Evolutionary conservation across 2,113 vertebrate genomes (phyloP).

Genomic region (Tonatia bakeri): DNA sequence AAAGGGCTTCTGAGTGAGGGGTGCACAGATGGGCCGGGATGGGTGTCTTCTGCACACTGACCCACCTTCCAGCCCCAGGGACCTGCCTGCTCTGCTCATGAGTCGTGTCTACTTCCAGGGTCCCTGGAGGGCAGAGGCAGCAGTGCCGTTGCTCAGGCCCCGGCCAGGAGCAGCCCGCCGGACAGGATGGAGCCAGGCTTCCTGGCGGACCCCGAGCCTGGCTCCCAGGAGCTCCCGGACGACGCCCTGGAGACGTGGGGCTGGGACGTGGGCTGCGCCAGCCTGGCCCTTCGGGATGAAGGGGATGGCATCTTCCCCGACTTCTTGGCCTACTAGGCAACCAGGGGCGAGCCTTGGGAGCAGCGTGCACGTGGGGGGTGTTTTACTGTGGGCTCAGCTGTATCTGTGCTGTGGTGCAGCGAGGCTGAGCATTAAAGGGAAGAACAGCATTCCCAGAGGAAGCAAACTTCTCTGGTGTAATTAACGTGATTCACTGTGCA

Average conservation of each 20-base stretch:
- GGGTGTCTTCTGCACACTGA: too few relatives aligned
- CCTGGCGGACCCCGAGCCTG: accelerated
- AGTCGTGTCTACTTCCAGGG: neutral
- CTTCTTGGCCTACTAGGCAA: neutral
- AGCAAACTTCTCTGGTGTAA: neutral
- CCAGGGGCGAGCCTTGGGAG: accelerated
- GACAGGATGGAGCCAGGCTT: neutral
- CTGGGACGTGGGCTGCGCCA: neutral
- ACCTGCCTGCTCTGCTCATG: neutral
- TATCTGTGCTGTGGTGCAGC: neutral
- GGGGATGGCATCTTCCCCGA: neutral
- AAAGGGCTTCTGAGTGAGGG: neutral
- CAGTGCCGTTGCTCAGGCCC: accelerated
- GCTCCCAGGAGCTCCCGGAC: neutral
- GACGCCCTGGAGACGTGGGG: neutral
- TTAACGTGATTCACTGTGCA: neutral
- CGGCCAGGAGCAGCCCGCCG: neutral
- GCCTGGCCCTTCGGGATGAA: neutral
- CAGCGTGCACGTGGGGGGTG: accelerated
- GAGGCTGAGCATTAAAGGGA: neutral
- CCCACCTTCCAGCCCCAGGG: accelerated
- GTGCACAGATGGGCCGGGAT: accelerated
- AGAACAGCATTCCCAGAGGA: neutral
- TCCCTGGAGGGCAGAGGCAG: neutral
- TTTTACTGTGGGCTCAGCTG: neutral